phyloP scores from a whole-genome alignment of 1,140 invertebrate genomes.

The Holotrichia oblita region DNA sequence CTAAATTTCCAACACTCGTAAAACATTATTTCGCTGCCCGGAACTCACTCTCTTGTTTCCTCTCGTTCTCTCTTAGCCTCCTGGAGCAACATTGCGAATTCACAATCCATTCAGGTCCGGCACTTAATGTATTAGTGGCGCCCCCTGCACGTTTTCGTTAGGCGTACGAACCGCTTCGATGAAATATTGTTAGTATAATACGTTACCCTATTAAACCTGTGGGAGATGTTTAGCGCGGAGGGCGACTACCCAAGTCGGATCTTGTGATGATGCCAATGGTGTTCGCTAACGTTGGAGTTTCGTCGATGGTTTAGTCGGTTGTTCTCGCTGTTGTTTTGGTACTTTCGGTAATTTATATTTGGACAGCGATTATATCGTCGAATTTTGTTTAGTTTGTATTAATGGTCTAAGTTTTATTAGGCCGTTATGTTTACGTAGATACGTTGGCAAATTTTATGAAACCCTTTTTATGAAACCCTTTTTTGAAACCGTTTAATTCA shows the following conservation, averaged over 20 bases:
- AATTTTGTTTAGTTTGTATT: not conserved
- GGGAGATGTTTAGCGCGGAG: not conserved
- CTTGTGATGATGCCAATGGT: not conserved
- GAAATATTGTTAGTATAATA: constrained; percentile 36
- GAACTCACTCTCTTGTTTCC: not conserved
- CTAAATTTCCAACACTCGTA: constrained; percentile 33
- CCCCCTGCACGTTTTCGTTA: not conserved
- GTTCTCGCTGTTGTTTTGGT: not conserved
- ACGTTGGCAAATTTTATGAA: no score
- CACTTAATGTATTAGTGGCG: not conserved
- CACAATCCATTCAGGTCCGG: not conserved
- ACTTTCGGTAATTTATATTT: constrained; percentile 14
- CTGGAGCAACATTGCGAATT: not conserved
- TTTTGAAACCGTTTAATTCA: no score
- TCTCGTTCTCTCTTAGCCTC: not conserved
- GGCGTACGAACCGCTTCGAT: not conserved
- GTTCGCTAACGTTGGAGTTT: not conserved
- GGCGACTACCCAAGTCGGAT: not conserved
- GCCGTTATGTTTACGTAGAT: not conserved
- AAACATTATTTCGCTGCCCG: not conserved
- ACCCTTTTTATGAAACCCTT: no score
- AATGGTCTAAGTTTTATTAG: not conserved
- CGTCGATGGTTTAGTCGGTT: not conserved
- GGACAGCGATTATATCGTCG: constrained; percentile 2
- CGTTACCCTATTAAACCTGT: constrained; percentile 12